phyloP scores from a whole-genome alignment of 2,888 invertebrate genomes.

The Folsomia manolachei region DNA sequence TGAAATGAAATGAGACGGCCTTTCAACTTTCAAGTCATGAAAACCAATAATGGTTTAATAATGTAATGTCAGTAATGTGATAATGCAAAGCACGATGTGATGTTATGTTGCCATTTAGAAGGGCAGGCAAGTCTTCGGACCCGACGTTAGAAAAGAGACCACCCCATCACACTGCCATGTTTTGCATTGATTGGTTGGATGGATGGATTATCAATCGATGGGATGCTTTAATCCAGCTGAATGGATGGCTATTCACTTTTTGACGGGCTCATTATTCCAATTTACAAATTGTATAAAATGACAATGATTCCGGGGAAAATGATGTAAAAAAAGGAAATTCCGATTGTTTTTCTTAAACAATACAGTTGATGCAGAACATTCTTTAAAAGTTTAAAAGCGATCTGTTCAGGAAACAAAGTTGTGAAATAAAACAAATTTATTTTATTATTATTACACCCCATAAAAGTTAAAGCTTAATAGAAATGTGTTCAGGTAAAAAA shows the following conservation, averaged over 20 bases:
- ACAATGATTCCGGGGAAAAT: too few relatives aligned
- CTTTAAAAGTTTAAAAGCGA: background rate
- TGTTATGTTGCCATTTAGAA: too few relatives aligned
- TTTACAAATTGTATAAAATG: background rate
- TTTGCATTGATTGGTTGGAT: background rate
- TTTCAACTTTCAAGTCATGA: background rate
- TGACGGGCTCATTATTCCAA: background rate
- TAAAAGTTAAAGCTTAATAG: too few relatives aligned
- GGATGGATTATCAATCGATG: background rate
- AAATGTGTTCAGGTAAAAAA: too few relatives aligned
- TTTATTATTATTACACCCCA: too few relatives aligned
- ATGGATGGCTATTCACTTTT: background rate
- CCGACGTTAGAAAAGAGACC: background rate
- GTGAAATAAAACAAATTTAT: too few relatives aligned
- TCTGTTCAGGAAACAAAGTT: too few relatives aligned
- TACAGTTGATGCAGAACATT: background rate
- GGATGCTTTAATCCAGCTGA: too few relatives aligned
- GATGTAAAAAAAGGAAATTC: too few relatives aligned
- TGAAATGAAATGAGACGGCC: background rate
- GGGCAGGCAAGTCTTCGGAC: background rate
- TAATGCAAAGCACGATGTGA: conserved; percentile 8
- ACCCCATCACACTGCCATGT: background rate
- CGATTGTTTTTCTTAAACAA: too few relatives aligned
- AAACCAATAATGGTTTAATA: conserved; percentile 2
- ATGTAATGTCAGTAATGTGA: background rate